phyloP scores from a whole-genome alignment of 2,888 invertebrate genomes.

The Eurois occulta region DNA sequence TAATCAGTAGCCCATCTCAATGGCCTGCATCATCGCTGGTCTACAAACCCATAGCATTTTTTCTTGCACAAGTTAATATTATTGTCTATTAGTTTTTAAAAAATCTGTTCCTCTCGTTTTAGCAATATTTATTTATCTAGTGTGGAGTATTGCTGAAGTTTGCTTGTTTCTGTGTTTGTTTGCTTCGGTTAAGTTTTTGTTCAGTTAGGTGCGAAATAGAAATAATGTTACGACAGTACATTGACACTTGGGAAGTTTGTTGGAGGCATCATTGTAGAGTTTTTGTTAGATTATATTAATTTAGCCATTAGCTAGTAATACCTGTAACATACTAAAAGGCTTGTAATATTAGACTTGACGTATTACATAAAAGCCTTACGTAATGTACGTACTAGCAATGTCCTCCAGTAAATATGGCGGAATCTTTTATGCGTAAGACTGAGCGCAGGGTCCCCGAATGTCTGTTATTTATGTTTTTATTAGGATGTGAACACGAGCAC shows the following conservation, averaged over 20 bases:
- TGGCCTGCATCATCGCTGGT: slow-evolving; percentile 32
- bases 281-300: slow-evolving; percentile 63
- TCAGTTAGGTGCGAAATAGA: slow-evolving; percentile 36
- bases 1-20: slow-evolving; percentile 46
- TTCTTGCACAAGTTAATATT: slow-evolving; percentile 66
- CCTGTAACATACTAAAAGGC: slow-evolving; percentile 52
- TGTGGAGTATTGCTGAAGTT: slow-evolving; percentile 52
- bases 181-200: slow-evolving; percentile 48
- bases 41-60: slow-evolving; percentile 57
- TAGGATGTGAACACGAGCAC: slow-evolving; percentile 69
- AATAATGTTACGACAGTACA: slow-evolving; percentile 53
- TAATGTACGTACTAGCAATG: slow-evolving; percentile 58
- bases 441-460: slow-evolving; percentile 76
- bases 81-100: slow-evolving; percentile 56
- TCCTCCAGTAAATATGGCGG: slow-evolving; percentile 56
- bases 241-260: slow-evolving; percentile 43
- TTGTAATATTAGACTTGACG: slow-evolving; percentile 44
- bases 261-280: slow-evolving; percentile 56
- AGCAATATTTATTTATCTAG: slow-evolving; percentile 64
- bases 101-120: slow-evolving; percentile 64
- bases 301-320: slow-evolving; percentile 58
- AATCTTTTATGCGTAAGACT: slow-evolving; percentile 72
- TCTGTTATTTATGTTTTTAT: slow-evolving; percentile 68
- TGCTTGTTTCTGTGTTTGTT: slow-evolving; percentile 53
- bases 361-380: slow-evolving; percentile 54